Evolutionary conservation across 2,888 invertebrate genomes (phyloP), one percentile per base, ranked within the genome.

Genomic region (Molorchus minor): DNA sequence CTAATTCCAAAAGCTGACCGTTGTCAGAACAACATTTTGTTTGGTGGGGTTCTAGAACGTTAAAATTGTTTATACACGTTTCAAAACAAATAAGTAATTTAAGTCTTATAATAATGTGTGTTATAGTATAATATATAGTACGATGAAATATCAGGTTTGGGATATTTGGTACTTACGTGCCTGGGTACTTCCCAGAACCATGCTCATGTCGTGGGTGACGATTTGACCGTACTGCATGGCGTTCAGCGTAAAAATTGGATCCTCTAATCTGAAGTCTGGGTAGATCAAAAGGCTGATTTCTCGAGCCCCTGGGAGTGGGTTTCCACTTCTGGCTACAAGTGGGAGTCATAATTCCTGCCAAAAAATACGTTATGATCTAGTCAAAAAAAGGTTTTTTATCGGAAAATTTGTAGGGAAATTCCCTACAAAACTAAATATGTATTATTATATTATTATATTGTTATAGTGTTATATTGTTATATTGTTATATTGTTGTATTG

Each of bases 211-310:
- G 77, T 92, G 92, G 4, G 91, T 89, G 29, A 92, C 83, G 65
- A 92, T 87, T 80, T 92, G 92, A 0, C 92, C 92, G 84, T 88
- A 92, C 70, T 91, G 91, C 86, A 91, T 91, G 41, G 92, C 87
- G 45, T 87, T 87, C 12, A 94, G 81, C 13, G 89, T 92, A 83
- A 86, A 93, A 60, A 87, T 80, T 0, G 87, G 89, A 79, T 93
- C 93, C 3, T 88, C 83, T 2, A 89, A 78, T 62, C 88, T 86
- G 30, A 83, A 82, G 72, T 92, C 90, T 0, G 91, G 91, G 77
- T 91, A 92, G 5, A 91, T 76, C 0, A 84, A 80, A 40, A 88
- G 80, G 64, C 93, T 93, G 12, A 93, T 81, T n/a, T 86, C 80
- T 40, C 94, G 84, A 1, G 91, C 81, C 51, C 85, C 85, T 0